A percentile compares a stretch with the other conserved stretches of the same genome.
These are phyloP conservation scores for Sinonovacula constricta DNA, from an alignment of 1,140 invertebrate species.

Conservation along the genomic window DNA sequence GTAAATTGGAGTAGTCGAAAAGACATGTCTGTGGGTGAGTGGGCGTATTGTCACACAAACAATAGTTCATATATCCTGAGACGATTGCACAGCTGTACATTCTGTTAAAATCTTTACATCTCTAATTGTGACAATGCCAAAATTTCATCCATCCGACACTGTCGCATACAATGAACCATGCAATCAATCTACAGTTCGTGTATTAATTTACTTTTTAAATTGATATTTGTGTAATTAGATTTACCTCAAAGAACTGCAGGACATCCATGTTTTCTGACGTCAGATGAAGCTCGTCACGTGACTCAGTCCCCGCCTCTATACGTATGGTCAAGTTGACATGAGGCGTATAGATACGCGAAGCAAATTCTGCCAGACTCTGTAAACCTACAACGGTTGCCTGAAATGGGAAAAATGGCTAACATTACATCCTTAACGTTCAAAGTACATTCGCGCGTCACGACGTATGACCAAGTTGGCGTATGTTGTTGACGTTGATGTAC, in stretches of 20 bases:
- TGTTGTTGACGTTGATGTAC: too few species aligned
- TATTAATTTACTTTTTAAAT: not conserved
- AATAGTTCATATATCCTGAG: too few species aligned
- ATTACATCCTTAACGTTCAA: too few species aligned
- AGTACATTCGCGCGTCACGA: too few species aligned
- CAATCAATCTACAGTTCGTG: not conserved
- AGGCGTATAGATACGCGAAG: constrained; percentile 56
- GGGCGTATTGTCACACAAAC: too few species aligned
- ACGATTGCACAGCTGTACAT: too few species aligned
- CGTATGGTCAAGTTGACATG: constrained; percentile 59
- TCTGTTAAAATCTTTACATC: too few species aligned
- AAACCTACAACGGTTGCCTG: constrained; percentile 80
- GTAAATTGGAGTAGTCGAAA: not conserved
- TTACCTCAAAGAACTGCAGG: constrained; percentile 72
- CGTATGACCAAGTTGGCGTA: too few species aligned
- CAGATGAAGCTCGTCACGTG: constrained; percentile 58
- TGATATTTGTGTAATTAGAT: constrained; percentile 12
- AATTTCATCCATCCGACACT: not conserved
- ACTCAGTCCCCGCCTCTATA: constrained; percentile 24
- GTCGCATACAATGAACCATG: not conserved
- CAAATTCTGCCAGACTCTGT: constrained; percentile 77
- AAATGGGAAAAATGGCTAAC: constrained; percentile 81
- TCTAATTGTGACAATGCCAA: not conserved
- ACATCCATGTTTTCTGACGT: constrained; percentile 66
- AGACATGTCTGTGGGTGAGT: too few species aligned